Base-by-base conservation (phyloP, 2,888 invertebrate species). In the Salticus scenicus region DNA sequence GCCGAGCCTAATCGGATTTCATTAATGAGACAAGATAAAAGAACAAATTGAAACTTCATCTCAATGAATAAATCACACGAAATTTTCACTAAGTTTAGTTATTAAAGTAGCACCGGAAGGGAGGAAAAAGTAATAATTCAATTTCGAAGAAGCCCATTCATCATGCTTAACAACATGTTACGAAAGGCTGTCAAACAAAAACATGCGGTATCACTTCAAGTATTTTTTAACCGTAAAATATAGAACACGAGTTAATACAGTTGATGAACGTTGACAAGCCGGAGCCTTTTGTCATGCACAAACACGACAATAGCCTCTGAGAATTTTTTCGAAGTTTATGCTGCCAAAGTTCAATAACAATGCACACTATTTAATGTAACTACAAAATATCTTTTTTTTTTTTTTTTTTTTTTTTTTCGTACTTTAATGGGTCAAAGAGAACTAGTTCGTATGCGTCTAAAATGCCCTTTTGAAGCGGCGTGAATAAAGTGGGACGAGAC, bases 111-210 rank as follows among this genome's bases (percentile, higher is more conserved):
- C 37, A 5, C 37, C 37, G 57, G 24, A 24, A 57, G 2, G 17
- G 17, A 10, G 17, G 47, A 5, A 47, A 17, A 47, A 47, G 37
- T 37, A 37, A 37, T 71, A 67, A 81, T 74, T 80, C 72, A 72
- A 80, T 73, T 73, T 41, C 37, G 41, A 37, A 41, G 30, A 64
- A 73, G 33, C 63, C 1, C 67, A 70, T 81, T 31, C 73, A 81
- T 81, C 81, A 81, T 74, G 67, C 51, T 17, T 20, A 57, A 57
- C 57, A 57, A 57, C 20, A 24, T 57, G 24, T 57, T 57, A 24
- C 57, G 57, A 57, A 57, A 57, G 24, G 20, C 57, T 57, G 57
- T 57, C 57, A 57, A 24, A 57, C 17, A 57, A 57, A n/a, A 57
- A 57, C 8, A 57, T 4, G 24, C 20, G 4, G 24, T 57, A 57